Base-by-base conservation (phyloP, 2,797 vertebrate species). In the Epinephelus malabaricus region DNA sequence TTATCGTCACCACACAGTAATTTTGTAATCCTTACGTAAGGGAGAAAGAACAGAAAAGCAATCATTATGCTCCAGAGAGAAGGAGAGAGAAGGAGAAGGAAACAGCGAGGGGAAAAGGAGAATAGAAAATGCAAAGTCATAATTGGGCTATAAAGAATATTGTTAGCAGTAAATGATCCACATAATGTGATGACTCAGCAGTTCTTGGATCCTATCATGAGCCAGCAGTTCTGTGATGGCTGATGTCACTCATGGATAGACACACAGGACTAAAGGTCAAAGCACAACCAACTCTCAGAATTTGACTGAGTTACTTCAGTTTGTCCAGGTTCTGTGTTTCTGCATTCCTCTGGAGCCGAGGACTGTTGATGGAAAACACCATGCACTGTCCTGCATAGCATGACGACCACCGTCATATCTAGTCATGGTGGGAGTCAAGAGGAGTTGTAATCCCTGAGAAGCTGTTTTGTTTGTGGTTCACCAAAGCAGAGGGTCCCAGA, bases 111-210 rank as follows among this genome's bases (percentile, higher is more conserved):
- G 45, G 51, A 12, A 38, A 58, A 47, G 73, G 69, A 77, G 72
- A 87, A 71, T 12, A 40, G 78, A 82, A 88, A 85, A 89, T 75
- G 86, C 88, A 81, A 83, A 85, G 89, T 90, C 88, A 90, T 88
- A 90, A 91, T 78, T 78, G 81, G 73, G 73, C 87, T 61, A 79
- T 90, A 91, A 88, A 91, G 88, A 86, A 90, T 79, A 88, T 86
- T 83, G 83, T 89, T 84, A 86, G 81, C 83, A 73, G 84, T 69
- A 89, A 92, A 92, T 92, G 92, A 79, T 49, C 88, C 87, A 70
- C 64, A 73, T 79, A 85, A 74, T 69, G 86, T 66, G 61, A 82
- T 92, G 89, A 92, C 74, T 90, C 89, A n/a, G 89, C 89, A 65
- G 78, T 74, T 90, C 61, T 69, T 11, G 62, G 56, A 71, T 78